Conservation (phyloP, 2,888 invertebrate genomes). For the Hydrotaea cyrtoneurina region DNA sequence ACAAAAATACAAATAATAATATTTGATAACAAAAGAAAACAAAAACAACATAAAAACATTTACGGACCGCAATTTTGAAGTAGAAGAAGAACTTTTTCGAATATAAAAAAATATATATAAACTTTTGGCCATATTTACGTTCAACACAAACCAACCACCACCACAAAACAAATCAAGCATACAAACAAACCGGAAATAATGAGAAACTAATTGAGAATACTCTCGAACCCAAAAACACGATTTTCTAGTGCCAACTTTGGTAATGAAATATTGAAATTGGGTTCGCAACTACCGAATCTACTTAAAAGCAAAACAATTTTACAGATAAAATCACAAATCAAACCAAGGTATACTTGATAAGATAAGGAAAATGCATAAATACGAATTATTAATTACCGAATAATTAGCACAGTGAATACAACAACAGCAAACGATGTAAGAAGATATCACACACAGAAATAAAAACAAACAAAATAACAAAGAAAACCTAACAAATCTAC, state of each 20-base stretch:
- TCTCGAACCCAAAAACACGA: background rate
- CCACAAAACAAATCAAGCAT: conserved; percentile 39
- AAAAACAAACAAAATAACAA: conserved; percentile 67
- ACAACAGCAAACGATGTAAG: conserved; percentile 38
- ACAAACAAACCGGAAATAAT: conserved; percentile 17
- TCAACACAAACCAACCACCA: conserved; percentile 25
- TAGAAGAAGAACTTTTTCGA: conserved; percentile 59
- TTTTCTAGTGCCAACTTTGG: background rate
- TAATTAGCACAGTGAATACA: conserved; percentile 30
- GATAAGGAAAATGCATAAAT: background rate
- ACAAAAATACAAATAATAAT: conserved; percentile 42
- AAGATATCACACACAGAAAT: conserved; percentile 14
- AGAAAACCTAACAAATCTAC: conserved; percentile 72
- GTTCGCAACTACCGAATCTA: background rate
- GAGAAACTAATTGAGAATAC: conserved; percentile 9
- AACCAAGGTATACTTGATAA: conserved; percentile 44
- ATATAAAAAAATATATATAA: conserved; percentile 6
- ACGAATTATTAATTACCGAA: conserved; percentile 18
- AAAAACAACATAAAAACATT: conserved; percentile 41
- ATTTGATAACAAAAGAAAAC: conserved; percentile 52
- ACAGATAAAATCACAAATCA: conserved; percentile 14
- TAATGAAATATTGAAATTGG: background rate
- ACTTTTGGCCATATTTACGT: conserved; percentile 63
- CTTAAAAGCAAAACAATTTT: conserved; percentile 4
- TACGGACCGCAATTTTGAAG: conserved; percentile 67